Evolutionary conservation across 2,888 invertebrate species (phyloP).

Genomic region (Abscondita cerata): DNA sequence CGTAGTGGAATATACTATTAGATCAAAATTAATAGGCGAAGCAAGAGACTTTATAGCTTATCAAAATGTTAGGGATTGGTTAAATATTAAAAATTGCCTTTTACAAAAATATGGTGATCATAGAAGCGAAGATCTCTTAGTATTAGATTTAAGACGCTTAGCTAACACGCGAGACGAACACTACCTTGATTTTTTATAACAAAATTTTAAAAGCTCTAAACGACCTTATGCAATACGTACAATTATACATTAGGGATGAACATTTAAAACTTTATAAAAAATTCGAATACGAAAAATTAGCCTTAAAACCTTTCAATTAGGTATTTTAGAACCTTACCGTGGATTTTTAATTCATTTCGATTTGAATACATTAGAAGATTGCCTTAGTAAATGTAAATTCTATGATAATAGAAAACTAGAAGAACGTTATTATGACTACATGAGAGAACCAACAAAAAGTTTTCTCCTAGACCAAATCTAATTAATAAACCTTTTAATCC

Average conservation of each 20-base stretch:
- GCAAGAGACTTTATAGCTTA: neutral
- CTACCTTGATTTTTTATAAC: conserved; percentile 1
- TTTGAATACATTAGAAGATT: neutral
- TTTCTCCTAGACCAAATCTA: neutral
- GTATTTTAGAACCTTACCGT: conserved; percentile 7
- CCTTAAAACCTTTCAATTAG: conserved; percentile 6
- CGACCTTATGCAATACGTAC: neutral
- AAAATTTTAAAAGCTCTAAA: neutral
- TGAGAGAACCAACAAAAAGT: neutral
- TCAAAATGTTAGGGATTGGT: conserved; percentile 7
- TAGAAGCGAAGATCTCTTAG: conserved; percentile 19
- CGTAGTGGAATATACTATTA: conserved; percentile 12
- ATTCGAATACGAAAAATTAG: conserved; percentile 2
- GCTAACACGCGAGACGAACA: neutral
- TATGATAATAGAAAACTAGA: neutral
- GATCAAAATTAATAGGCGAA: conserved; percentile 16
- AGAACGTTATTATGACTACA: neutral
- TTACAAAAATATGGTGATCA: conserved; percentile 22
- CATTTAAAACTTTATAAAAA: conserved; percentile 1
- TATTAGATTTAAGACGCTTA: conserved; percentile 2
- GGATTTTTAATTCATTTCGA: conserved; percentile 14
- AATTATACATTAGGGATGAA: neutral
- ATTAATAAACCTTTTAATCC: neutral
- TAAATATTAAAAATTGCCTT: neutral
- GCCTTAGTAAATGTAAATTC: neutral